phyloP scores from a whole-genome alignment of 2,888 invertebrate genomes.

The Dexiosoma caninum region DNA sequence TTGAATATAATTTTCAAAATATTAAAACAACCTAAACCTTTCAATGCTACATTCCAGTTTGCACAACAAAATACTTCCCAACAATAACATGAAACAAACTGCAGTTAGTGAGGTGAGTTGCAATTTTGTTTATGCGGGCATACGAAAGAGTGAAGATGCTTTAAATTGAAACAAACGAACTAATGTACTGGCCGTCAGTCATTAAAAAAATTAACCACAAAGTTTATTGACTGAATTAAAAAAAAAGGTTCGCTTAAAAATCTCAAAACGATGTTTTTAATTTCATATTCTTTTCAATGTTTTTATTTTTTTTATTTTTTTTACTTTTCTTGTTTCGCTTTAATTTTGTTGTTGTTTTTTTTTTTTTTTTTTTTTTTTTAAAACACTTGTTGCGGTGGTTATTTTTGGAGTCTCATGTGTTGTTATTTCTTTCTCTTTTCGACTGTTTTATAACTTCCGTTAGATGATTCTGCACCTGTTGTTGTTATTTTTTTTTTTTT shows the following conservation, averaged over 20 bases:
- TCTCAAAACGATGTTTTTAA: background rate
- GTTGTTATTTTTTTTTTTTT: constrained; percentile 32
- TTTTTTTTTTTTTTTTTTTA: too few relatives aligned
- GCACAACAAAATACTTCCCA: constrained; percentile 14
- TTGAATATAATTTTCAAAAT: too few relatives aligned
- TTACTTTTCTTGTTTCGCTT: background rate
- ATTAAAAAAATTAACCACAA: background rate
- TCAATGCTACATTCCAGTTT: constrained; percentile 61
- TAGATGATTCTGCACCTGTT: constrained; percentile 57
- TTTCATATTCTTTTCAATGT: background rate
- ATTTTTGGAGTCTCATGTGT: background rate
- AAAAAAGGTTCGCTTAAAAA: background rate
- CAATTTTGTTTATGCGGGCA: background rate
- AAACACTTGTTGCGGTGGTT: constrained; percentile 20
- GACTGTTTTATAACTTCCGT: constrained; percentile 44
- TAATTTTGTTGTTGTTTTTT: background rate
- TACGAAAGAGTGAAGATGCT: background rate
- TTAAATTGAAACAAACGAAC: background rate
- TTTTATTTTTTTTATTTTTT: too few relatives aligned
- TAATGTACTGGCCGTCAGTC: background rate
- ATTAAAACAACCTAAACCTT: constrained; percentile 30
- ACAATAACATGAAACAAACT: constrained; percentile 57
- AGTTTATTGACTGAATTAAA: too few relatives aligned
- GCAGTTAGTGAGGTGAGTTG: constrained; percentile 60
- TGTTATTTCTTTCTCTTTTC: background rate